These are phyloP conservation scores for Pegea sp. DNA, from an alignment of 23 tunicate genomes.

Conservation along the genomic window DNA sequence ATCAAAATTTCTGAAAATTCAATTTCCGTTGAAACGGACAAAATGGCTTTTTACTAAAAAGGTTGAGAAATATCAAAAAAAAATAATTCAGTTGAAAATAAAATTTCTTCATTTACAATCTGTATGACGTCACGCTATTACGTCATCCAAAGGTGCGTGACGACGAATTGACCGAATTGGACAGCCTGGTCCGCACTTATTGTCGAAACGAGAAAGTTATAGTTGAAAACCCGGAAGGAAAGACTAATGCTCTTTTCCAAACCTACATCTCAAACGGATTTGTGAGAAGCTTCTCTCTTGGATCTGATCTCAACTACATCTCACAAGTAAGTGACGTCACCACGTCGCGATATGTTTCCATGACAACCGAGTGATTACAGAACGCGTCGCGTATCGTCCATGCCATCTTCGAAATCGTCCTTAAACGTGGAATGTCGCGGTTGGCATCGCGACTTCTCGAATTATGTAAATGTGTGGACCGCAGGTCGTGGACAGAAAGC, in stretches of 20 bases:
- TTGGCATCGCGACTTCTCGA: constrained; percentile 61
- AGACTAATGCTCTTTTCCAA: constrained; percentile 81
- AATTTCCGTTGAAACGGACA: too few relatives aligned
- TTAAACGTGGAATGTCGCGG: constrained; percentile 49
- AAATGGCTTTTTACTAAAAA: too few relatives aligned
- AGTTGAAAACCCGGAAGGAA: constrained; percentile 83
- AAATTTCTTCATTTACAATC: neutral
- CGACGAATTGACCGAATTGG: constrained; percentile 88
- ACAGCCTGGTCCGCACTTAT: constrained; percentile 24
- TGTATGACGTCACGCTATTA: too few relatives aligned
- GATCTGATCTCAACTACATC: constrained; percentile 89
- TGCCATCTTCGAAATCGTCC: constrained; percentile 83
- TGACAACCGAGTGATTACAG: too few relatives aligned
- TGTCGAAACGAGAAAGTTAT: constrained; percentile 29
- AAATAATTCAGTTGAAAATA: neutral
- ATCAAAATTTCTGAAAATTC: too few relatives aligned
- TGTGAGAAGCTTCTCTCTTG: constrained; percentile 56
- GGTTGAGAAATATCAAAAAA: too few relatives aligned
- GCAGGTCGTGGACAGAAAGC: constrained; percentile 63
- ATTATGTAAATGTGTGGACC: constrained; percentile 77
- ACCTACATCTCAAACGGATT: constrained; percentile 57
- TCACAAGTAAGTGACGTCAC: constrained; percentile 41
- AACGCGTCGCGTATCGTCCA: constrained; percentile 90
- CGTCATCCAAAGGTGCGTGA: constrained; percentile 47
- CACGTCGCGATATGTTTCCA: too few relatives aligned